These are phyloP conservation scores for Suillia variegata DNA, from an alignment of 2,888 invertebrate species.

Conservation along the genomic window DNA sequence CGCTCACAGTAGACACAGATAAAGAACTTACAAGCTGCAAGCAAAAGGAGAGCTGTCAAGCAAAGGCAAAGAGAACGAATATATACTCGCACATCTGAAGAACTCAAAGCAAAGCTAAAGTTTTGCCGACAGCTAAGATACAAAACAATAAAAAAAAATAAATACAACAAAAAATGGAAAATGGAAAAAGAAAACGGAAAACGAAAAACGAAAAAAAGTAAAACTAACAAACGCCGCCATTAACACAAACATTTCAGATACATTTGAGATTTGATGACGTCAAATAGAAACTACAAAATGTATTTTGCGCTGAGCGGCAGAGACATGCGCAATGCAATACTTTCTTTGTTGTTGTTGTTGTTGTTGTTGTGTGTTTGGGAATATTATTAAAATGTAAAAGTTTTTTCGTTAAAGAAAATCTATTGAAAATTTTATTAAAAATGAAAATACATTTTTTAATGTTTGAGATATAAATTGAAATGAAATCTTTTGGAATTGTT, in stretches of 20 bases:
- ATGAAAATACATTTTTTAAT: not conserved
- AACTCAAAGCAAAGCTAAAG: not conserved
- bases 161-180: too few species aligned
- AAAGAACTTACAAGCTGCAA: not conserved
- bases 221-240: not conserved
- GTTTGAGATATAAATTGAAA: too few species aligned
- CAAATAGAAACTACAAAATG: not conserved
- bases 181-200: too few species aligned
- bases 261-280: not conserved
- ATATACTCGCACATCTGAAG: too few species aligned
- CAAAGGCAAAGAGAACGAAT: too few species aligned
- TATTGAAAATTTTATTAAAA: not conserved
- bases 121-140: not conserved
- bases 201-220: not conserved
- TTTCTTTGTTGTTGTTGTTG: not conserved
- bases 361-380: not conserved
- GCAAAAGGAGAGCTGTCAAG: not conserved
- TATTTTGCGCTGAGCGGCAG: not conserved
- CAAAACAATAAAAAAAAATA: too few species aligned
- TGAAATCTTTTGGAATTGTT: too few species aligned
- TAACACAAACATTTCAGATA: not conserved
- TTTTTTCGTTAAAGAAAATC: not conserved
- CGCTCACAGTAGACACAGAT: too few species aligned
- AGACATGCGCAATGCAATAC: not conserved
- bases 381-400: not conserved